Percentiles rank a stretch among this genome's conserved stretches.
These are phyloP conservation scores for Nipponacmea schrenckii DNA, from an alignment of 2,888 invertebrate genomes.

Conservation along the genomic window DNA sequence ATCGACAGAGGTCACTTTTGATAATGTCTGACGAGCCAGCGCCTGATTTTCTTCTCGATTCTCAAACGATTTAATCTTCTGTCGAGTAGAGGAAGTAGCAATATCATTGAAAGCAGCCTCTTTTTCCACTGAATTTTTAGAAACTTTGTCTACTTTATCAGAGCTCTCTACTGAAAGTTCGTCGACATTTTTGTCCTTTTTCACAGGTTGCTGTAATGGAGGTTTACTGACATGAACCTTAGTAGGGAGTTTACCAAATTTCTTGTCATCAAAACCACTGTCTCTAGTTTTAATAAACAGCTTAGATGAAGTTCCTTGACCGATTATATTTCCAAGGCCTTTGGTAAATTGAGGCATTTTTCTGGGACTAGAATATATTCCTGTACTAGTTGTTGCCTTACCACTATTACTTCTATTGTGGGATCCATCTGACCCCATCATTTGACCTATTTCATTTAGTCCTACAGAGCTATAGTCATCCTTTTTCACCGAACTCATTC, in stretches of 20 bases:
- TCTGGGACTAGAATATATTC: constrained; percentile 44
- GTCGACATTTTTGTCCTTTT: constrained; percentile 35
- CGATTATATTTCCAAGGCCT: constrained; percentile 56
- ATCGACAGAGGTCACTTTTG: background rate
- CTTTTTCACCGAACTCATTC: constrained; percentile 17
- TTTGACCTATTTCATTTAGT: constrained; percentile 6
- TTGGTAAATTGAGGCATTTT: constrained; percentile 55
- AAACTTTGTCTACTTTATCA: constrained; percentile 10
- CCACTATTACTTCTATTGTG: background rate
- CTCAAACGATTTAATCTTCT: background rate
- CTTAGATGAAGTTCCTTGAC: constrained; percentile 49
- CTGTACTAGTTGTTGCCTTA: constrained; percentile 15
- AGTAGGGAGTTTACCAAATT: constrained; percentile 42
- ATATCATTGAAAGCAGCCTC: constrained; percentile 1
- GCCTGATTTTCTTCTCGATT: constrained; percentile 7
- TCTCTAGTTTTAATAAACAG: constrained; percentile 53
- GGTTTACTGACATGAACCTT: constrained; percentile 49
- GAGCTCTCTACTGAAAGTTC: constrained; percentile 13
- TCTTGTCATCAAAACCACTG: constrained; percentile 49
- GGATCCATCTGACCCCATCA: background rate
- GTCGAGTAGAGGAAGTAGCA: background rate
- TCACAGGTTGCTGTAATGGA: constrained; percentile 30
- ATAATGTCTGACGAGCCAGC: background rate
- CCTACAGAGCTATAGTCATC: constrained; percentile 20
- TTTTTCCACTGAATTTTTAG: constrained; percentile 5